Conservation (phyloP, 2,888 invertebrate species). For the Trichogramma evanescens region DNA sequence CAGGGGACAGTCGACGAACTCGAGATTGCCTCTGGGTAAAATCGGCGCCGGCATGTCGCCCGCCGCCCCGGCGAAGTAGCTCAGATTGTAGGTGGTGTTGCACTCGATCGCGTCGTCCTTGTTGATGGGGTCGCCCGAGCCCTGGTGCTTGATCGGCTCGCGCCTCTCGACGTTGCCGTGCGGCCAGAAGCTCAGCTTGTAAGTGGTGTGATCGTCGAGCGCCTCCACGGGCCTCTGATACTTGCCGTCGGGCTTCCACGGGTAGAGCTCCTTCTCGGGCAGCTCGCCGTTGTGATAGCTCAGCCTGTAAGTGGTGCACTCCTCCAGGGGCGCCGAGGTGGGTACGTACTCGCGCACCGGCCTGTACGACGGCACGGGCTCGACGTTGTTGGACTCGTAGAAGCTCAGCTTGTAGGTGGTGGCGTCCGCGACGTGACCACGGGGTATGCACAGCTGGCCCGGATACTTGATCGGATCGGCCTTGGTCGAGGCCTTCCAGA, state of each 20-base stretch:
- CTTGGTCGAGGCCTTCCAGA: slow-evolving; percentile 32
- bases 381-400: slow-evolving; percentile 50
- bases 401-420: slow-evolving; percentile 62
- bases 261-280: slow-evolving; percentile 28
- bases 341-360: slow-evolving; percentile 51
- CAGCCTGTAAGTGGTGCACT: slow-evolving; percentile 53
- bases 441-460: slow-evolving; percentile 11
- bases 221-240: slow-evolving; percentile 32
- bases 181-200: slow-evolving; percentile 42
- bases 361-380: slow-evolving; percentile 47
- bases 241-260: slow-evolving; percentile 29
- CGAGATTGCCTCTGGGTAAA: slow-evolving; percentile 25
- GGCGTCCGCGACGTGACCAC: slow-evolving; percentile 45
- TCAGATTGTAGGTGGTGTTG: slow-evolving; percentile 41
- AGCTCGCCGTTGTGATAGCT: slow-evolving; percentile 50
- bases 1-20: slow-evolving; percentile 33
- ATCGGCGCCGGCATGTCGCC: slow-evolving; percentile 32
- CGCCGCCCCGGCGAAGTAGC: slow-evolving; percentile 36
- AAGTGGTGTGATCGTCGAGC: slow-evolving; percentile 38
- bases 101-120: slow-evolving; percentile 28
- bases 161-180: slow-evolving; percentile 27
- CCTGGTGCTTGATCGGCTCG: slow-evolving; percentile 26
- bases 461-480: slow-evolving; percentile 1
- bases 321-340: slow-evolving; percentile 52
- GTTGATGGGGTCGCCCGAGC: slow-evolving; percentile 36